Evolutionary conservation across 2,888 invertebrate genomes (phyloP).

Genomic region (Hoplodrina ambigua): DNA sequence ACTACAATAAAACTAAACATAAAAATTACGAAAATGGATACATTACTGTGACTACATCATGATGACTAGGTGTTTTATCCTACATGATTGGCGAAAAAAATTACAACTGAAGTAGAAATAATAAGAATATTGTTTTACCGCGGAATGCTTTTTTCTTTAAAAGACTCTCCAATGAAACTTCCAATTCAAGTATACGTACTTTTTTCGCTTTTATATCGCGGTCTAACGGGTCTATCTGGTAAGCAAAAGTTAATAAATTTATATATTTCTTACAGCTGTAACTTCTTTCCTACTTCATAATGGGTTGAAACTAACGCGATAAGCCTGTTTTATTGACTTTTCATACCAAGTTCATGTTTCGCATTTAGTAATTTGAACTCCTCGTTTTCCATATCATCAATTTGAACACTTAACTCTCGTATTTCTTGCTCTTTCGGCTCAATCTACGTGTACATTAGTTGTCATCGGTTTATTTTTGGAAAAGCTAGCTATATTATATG

Average conservation of each 20-base stretch:
- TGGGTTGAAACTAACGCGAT: slow-evolving; percentile 10
- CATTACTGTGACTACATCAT: slow-evolving; percentile 50
- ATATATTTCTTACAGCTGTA: slow-evolving; percentile 81
- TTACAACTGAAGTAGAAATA: slow-evolving; percentile 82
- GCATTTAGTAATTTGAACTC: slow-evolving; percentile 91
- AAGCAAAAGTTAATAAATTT: slow-evolving; percentile 49
- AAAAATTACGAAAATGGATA: slow-evolving; percentile 61
- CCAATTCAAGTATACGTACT: slow-evolving; percentile 95
- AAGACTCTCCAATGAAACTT: slow-evolving; percentile 94
- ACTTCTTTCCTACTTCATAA: slow-evolving; percentile 77
- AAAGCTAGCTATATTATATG: neutral
- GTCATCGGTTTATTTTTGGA: slow-evolving; percentile 15
- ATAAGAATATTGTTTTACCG: slow-evolving; percentile 76
- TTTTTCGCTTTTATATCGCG: slow-evolving; percentile 95
- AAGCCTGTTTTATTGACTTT: slow-evolving; percentile 5
- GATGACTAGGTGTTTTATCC: slow-evolving; percentile 41
- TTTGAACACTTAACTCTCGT: slow-evolving; percentile 94
- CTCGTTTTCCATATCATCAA: slow-evolving; percentile 96
- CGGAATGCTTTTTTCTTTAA: slow-evolving; percentile 93
- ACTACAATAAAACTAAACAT: slow-evolving; percentile 19
- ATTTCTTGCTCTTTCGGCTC: slow-evolving; percentile 96
- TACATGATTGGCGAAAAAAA: slow-evolving; percentile 77
- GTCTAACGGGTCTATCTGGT: slow-evolving; percentile 95
- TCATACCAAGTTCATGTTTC: slow-evolving; percentile 87
- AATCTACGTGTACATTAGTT: slow-evolving; percentile 88